A percentile compares a stretch with the other conserved stretches of the same genome.
Evolutionary conservation across 1,140 invertebrate species (phyloP).

Genomic region (Whitmania pigra): DNA sequence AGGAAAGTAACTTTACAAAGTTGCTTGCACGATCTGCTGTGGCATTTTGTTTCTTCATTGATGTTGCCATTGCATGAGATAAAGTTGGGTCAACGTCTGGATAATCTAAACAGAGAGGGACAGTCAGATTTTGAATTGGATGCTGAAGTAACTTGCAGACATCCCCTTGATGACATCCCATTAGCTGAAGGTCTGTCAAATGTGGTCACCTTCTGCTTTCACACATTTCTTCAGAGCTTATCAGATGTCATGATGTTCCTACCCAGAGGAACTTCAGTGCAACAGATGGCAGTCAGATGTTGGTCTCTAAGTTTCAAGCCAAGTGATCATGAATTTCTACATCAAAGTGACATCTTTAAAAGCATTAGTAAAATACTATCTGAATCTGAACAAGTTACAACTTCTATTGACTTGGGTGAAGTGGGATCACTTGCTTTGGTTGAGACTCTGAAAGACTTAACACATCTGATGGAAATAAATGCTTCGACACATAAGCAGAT

Average conservation of each 20-base stretch:
- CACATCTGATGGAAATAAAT: conserved; percentile 61
- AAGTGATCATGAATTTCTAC: conserved; percentile 81
- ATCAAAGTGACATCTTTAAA: conserved; percentile 80
- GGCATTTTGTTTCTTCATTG: conserved; percentile 75
- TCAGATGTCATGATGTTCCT: conserved; percentile 80
- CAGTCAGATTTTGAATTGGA: neutral
- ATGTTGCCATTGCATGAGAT: conserved; percentile 43
- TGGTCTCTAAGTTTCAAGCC: conserved; percentile 78
- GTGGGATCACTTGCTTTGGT: conserved; percentile 45
- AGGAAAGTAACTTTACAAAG: conserved; percentile 76
- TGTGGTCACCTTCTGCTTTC: conserved; percentile 67
- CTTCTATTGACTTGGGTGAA: conserved; percentile 24
- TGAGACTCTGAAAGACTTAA: conserved; percentile 55
- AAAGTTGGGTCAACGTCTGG: conserved; percentile 27
- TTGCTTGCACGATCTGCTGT: conserved; percentile 79
- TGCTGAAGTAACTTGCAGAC: conserved; percentile 49
- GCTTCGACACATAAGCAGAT: conserved; percentile 84
- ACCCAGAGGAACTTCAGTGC: conserved; percentile 64
- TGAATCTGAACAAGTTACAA: conserved; percentile 53
- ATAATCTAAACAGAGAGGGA: neutral
- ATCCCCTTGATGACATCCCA: conserved; percentile 65
- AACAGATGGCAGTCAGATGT: conserved; percentile 81
- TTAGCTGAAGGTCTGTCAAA: conserved; percentile 59
- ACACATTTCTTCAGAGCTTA: conserved; percentile 75
- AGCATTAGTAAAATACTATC: conserved; percentile 92